A percentile compares a stretch with the other conserved stretches of the same genome.
Conservation (phyloP, 1,140 invertebrate species). For the Formica selysi region DNA sequence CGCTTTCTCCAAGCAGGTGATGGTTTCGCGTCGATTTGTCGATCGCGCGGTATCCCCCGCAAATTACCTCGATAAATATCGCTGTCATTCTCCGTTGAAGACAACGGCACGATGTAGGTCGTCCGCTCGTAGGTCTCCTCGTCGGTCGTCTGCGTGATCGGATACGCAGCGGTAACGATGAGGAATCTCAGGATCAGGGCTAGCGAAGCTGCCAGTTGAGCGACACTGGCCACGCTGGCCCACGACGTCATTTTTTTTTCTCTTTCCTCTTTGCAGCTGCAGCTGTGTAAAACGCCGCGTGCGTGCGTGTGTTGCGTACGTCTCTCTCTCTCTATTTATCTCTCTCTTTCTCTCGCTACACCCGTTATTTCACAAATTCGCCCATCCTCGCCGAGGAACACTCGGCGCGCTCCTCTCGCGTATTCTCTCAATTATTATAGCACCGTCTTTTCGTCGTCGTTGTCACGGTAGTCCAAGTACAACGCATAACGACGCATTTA, state of each 20-base stretch:
- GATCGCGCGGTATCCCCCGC: neutral
- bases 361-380: conserved; percentile 72
- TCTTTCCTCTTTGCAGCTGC: conserved; percentile 72
- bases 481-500: conserved; percentile 20
- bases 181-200: conserved; percentile 76
- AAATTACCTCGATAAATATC: conserved; percentile 79
- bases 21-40: neutral
- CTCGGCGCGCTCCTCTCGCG: conserved; percentile 30
- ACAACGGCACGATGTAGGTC: conserved; percentile 68
- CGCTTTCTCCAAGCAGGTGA: neutral
- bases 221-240: conserved; percentile 78
- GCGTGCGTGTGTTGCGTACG: conserved; percentile 28
- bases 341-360: conserved; percentile 32
- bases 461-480: neutral
- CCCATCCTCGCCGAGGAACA: conserved; percentile 66
- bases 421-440: conserved; percentile 10
- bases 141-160: conserved; percentile 67
- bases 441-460: neutral
- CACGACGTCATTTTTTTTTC: conserved; percentile 77
- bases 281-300: conserved; percentile 61
- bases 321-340: conserved; percentile 13
- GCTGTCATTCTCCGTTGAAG: conserved; percentile 78
- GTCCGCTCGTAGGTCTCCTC: conserved; percentile 71
- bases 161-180: conserved; percentile 66
- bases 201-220: conserved; percentile 74